These are phyloP conservation scores for Irena cyanogastra DNA, from an alignment of 2,113 vertebrate species.

Conservation along the genomic window DNA sequence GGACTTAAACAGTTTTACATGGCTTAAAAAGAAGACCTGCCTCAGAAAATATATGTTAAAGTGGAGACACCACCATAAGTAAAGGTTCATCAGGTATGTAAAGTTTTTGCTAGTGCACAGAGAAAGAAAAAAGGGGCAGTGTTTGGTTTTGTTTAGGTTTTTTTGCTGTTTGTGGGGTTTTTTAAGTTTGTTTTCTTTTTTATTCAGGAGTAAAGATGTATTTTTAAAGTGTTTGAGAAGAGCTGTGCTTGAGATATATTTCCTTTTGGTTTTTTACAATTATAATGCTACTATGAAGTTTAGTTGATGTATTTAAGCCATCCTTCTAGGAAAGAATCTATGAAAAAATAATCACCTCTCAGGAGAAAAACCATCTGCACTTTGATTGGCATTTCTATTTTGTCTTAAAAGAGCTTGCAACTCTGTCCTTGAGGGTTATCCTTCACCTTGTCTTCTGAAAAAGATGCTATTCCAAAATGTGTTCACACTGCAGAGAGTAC, in stretches of 20 bases:
- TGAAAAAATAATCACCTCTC: conserved; percentile 39
- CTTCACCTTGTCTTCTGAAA: conserved; percentile 30
- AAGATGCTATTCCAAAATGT: background rate
- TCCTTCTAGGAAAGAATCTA: background rate
- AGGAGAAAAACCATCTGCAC: conserved; percentile 36
- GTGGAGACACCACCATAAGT: background rate
- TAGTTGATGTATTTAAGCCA: conserved; percentile 23
- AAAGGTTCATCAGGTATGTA: background rate
- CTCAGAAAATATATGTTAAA: background rate
- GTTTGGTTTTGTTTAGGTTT: background rate
- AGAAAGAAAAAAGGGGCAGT: background rate
- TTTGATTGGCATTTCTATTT: conserved; percentile 48
- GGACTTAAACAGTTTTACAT: background rate
- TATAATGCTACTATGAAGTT: background rate
- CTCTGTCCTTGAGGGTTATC: conserved; percentile 57
- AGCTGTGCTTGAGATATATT: background rate
- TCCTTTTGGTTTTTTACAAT: background rate
- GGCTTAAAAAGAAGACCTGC: background rate
- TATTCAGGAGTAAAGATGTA: background rate
- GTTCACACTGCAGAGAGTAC: background rate
- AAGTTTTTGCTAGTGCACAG: background rate
- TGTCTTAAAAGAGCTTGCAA: conserved; percentile 38
- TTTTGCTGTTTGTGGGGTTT: background rate
- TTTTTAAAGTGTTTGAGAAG: background rate
- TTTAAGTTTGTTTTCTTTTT: background rate